phyloP scores from a whole-genome alignment of 2,888 invertebrate species.

The Spodoptera picta region DNA sequence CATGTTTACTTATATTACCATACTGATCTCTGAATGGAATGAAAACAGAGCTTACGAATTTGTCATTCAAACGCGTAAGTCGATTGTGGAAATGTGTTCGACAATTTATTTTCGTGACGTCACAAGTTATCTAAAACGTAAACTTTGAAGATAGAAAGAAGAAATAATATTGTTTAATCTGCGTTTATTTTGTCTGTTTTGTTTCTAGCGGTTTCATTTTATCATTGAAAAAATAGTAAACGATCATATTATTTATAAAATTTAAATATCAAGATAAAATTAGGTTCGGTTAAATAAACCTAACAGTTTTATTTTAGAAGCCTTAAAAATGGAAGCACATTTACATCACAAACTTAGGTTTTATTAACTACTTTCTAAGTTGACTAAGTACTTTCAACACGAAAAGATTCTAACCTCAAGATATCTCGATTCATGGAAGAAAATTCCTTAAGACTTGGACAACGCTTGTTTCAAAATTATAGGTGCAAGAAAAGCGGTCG shows the following conservation, averaged over 20 bases:
- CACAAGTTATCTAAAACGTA: not conserved
- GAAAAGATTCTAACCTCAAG: conserved; percentile 8
- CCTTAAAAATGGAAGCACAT: not conserved
- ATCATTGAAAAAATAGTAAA: too few species aligned
- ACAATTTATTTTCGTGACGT: conserved; percentile 5
- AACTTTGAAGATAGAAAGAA: not conserved
- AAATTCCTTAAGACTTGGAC: conserved; percentile 19
- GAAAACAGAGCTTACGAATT: conserved; percentile 46
- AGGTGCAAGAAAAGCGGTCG: conserved; percentile 35
- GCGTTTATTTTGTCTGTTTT: too few species aligned
- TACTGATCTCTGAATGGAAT: conserved; percentile 34
- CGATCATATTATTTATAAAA: too few species aligned
- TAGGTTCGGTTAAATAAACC: too few species aligned
- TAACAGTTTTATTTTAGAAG: too few species aligned
- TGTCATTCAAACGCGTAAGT: conserved; percentile 30
- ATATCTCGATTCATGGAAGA: conserved; percentile 13
- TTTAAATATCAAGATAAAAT: too few species aligned
- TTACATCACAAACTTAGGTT: not conserved
- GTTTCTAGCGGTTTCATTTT: too few species aligned
- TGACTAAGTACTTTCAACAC: conserved; percentile 17
- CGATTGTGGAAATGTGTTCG: conserved; percentile 23
- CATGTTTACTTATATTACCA: conserved; percentile 40
- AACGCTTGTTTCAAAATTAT: conserved; percentile 37
- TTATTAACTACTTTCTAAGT: too few species aligned
- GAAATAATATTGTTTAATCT: too few species aligned